phyloP scores from a whole-genome alignment of 2,888 invertebrate species.

The Spilosoma lubricipeda region DNA sequence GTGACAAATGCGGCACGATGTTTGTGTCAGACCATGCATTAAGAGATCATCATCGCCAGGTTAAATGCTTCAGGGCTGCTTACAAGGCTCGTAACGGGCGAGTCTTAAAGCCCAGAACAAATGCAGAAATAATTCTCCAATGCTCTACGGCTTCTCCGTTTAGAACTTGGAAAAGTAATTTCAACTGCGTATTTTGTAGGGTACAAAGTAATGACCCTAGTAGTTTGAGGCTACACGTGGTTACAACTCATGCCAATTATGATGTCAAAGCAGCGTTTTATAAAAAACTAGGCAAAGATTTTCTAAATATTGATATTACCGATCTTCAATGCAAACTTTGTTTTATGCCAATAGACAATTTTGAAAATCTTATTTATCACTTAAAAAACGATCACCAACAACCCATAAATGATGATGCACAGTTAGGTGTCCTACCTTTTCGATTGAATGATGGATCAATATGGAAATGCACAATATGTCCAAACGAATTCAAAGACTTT shows the following conservation, averaged over 20 bases:
- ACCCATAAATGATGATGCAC: conserved; percentile 73
- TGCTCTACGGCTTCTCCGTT: conserved; percentile 80
- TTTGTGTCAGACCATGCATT: conserved; percentile 78
- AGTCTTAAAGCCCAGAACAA: conserved; percentile 71
- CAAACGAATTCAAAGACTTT: conserved; percentile 79
- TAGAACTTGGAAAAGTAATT: conserved; percentile 80
- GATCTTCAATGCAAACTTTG: conserved; percentile 80
- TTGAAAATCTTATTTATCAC: conserved; percentile 73
- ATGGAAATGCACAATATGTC: conserved; percentile 81
- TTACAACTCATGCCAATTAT: conserved; percentile 72
- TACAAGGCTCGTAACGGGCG: conserved; percentile 78
- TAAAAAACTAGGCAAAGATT: conserved; percentile 80
- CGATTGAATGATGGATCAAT: conserved; percentile 73
- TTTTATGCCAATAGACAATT: conserved; percentile 68
- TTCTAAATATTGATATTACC: conserved; percentile 78
- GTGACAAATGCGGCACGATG: conserved; percentile 79
- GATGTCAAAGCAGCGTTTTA: conserved; percentile 79
- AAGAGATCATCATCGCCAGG: conserved; percentile 76
- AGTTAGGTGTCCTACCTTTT: conserved; percentile 78
- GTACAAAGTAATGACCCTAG: conserved; percentile 77
- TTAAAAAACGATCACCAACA: conserved; percentile 77
- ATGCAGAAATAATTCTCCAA: conserved; percentile 79
- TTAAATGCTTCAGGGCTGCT: conserved; percentile 76
- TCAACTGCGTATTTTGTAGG: conserved; percentile 80
- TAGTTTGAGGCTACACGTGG: conserved; percentile 71